Conservation (phyloP, 2,797 vertebrate species). For the Phrynocephalus forsythii region DNA sequence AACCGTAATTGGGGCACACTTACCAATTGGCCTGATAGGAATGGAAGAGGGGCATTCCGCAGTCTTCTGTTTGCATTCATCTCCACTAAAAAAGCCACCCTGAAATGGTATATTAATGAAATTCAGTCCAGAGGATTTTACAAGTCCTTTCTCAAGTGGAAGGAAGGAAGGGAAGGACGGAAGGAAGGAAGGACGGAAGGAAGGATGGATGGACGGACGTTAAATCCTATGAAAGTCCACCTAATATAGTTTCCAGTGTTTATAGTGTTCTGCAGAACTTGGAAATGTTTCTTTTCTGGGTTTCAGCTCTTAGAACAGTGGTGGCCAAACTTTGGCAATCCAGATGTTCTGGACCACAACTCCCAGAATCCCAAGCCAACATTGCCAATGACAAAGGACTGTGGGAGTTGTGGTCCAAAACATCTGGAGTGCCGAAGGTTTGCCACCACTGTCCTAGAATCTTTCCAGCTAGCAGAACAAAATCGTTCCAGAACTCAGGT, state of each 20-base stretch:
- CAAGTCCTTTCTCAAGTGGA: not conserved
- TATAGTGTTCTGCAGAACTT: not conserved
- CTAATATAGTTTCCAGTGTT: no score
- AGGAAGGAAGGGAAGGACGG: no score
- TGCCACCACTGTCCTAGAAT: no score
- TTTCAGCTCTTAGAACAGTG: not conserved
- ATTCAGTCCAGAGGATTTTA: not conserved
- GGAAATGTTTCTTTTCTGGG: not conserved
- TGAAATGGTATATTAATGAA: not conserved
- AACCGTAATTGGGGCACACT: not conserved
- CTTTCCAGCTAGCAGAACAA: not conserved
- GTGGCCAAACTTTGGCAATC: no score
- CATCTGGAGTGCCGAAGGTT: no score
- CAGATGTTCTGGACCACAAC: no score
- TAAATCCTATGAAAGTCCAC: no score
- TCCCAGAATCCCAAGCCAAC: no score
- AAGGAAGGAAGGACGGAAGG: no score
- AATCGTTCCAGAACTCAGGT: not conserved
- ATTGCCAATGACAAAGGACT: no score
- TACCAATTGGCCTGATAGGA: not conserved
- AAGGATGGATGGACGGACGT: no score
- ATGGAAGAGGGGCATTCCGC: not conserved
- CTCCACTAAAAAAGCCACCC: not conserved
- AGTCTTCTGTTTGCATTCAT: not conserved
- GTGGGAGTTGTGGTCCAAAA: no score